phyloP scores from a whole-genome alignment of 1,140 invertebrate species.

The Penaeus japonicus region DNA sequence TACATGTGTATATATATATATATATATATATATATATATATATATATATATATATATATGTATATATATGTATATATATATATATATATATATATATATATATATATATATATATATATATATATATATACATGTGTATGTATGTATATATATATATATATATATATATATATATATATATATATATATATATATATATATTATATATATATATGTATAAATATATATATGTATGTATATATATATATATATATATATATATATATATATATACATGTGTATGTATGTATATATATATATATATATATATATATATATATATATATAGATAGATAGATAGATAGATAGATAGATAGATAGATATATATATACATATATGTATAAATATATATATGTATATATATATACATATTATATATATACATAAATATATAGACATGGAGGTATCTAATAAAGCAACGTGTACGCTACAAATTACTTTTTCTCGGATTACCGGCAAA shows the following conservation, averaged over 20 bases:
- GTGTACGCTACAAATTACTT: no score
- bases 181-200: no score
- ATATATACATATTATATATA: neutral
- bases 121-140: neutral
- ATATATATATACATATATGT: neutral
- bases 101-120: no score
- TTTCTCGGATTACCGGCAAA: no score
- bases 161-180: neutral
- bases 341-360: neutral
- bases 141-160: neutral
- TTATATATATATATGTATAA: neutral
- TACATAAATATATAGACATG: neutral
- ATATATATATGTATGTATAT: neutral
- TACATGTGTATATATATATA: neutral
- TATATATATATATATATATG: neutral
- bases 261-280: neutral
- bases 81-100: neutral
- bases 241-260: neutral
- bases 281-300: neutral
- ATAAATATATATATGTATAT: neutral
- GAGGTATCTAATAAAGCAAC: no score
- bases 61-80: neutral
- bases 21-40: neutral
- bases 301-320: conserved; percentile 4
- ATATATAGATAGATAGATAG: neutral